Evolutionary conservation across 2,888 invertebrate genomes (phyloP).

Genomic region (Amiota communis): DNA sequence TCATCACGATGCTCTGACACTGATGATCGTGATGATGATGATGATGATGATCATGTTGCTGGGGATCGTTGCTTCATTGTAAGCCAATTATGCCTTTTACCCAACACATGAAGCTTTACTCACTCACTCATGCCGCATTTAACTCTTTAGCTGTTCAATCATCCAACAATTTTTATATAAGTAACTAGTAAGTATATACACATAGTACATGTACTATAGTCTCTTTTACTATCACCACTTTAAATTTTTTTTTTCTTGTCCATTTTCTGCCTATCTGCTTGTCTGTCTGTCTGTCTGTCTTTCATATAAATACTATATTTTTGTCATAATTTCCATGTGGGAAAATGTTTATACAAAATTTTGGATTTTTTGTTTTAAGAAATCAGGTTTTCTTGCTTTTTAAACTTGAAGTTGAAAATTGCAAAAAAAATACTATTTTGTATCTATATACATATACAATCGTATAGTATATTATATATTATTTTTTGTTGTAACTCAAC

Average conservation of each 20-base stretch:
- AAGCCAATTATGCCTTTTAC: too few relatives aligned
- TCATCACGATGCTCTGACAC: too few relatives aligned
- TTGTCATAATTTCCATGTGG: constrained; percentile 58
- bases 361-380: too few relatives aligned
- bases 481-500: constrained; percentile 32
- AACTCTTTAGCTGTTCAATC: too few relatives aligned
- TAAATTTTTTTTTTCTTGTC: too few relatives aligned
- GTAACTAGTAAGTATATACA: too few relatives aligned
- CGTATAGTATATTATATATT: constrained; percentile 41
- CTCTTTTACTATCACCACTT: too few relatives aligned
- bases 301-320: constrained; percentile 41
- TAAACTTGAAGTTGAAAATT: constrained; percentile 46
- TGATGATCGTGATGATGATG: constrained; percentile 30
- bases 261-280: neutral
- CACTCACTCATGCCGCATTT: too few relatives aligned
- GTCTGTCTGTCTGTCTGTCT: neutral
- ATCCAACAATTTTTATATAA: too few relatives aligned
- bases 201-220: too few relatives aligned
- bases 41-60: neutral
- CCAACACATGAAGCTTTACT: too few relatives aligned
- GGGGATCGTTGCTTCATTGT: too few relatives aligned
- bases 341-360: constrained; percentile 49
- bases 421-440: constrained; percentile 57
- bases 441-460: constrained; percentile 33
- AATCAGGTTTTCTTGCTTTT: neutral